A percentile compares a stretch with the other conserved stretches of the same genome.
These are phyloP conservation scores for Stenoptilia bipunctidactyla DNA, from an alignment of 2,888 invertebrate genomes.

Conservation along the genomic window DNA sequence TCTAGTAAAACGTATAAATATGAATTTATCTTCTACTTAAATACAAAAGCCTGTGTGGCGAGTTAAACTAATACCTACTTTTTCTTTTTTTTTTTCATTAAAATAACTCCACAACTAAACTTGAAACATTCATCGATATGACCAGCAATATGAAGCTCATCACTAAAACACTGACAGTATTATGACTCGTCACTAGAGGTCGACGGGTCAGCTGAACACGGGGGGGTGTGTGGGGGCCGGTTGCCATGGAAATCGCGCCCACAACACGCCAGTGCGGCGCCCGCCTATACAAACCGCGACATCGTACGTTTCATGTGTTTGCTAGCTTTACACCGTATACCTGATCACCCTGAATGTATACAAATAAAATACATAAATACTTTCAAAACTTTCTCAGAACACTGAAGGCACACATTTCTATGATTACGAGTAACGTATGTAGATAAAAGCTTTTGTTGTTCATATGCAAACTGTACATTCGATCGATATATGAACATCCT, in stretches of 20 bases:
- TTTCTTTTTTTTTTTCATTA: too few relatives aligned
- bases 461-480: not conserved
- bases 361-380: too few relatives aligned
- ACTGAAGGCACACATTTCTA: too few relatives aligned
- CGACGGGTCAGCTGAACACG: conserved; percentile 58
- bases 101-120: too few relatives aligned
- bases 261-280: conserved; percentile 67
- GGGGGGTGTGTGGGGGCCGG: conserved; percentile 30
- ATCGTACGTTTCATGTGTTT: conserved; percentile 22
- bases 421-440: not conserved
- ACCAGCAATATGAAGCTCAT: too few relatives aligned
- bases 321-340: not conserved
- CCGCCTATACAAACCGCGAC: conserved; percentile 34
- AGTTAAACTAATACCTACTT: too few relatives aligned
- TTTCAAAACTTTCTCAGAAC: too few relatives aligned
- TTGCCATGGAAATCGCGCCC: conserved; percentile 53
- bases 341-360: too few relatives aligned
- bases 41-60: too few relatives aligned
- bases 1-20: too few relatives aligned
- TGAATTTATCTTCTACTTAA: too few relatives aligned
- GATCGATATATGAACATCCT: not conserved
- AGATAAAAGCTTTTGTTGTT: not conserved
- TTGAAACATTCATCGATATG: too few relatives aligned
- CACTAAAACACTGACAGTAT: conserved; percentile 45
- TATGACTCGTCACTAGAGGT: conserved; percentile 55